A percentile compares a stretch with the other conserved stretches of the same genome.
Evolutionary conservation across 2,888 invertebrate species (phyloP).

Genomic region (Choreutis nemorana): DNA sequence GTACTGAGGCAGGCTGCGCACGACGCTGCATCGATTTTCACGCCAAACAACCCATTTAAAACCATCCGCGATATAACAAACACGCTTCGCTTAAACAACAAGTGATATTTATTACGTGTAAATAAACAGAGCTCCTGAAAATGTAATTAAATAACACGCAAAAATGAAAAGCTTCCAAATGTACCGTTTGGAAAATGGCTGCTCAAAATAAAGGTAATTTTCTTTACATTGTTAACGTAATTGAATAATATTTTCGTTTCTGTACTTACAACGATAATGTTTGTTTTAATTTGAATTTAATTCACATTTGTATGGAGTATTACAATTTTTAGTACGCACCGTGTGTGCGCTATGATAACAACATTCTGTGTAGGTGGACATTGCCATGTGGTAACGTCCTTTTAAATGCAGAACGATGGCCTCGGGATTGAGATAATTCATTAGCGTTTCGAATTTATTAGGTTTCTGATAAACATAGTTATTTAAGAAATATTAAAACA

Average conservation of each 20-base stretch:
- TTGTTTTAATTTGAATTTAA: no score
- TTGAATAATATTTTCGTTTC: conserved; percentile 6
- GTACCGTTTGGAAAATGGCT: conserved; percentile 52
- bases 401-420: no score
- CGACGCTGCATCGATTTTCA: conserved; percentile 58
- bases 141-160: conserved; percentile 47
- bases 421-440: no score
- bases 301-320: conserved; percentile 11
- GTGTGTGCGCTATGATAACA: no score
- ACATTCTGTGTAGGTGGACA: no score
- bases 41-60: conserved; percentile 48
- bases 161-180: conserved; percentile 25
- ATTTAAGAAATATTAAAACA: no score
- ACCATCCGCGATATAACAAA: conserved; percentile 46
- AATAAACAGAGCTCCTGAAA: conserved; percentile 20
- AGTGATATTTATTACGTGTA: conserved; percentile 5
- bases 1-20: conserved; percentile 42
- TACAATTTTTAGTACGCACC: conserved; percentile 6
- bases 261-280: conserved; percentile 2
- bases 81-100: conserved; percentile 40
- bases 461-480: no score
- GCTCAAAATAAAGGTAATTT: conserved; percentile 54
- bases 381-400: no score
- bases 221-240: conserved; percentile 7
- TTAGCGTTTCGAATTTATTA: no score